phyloP scores from a whole-genome alignment of 2,113 vertebrate genomes.

The Tenrec ecaudatus region DNA sequence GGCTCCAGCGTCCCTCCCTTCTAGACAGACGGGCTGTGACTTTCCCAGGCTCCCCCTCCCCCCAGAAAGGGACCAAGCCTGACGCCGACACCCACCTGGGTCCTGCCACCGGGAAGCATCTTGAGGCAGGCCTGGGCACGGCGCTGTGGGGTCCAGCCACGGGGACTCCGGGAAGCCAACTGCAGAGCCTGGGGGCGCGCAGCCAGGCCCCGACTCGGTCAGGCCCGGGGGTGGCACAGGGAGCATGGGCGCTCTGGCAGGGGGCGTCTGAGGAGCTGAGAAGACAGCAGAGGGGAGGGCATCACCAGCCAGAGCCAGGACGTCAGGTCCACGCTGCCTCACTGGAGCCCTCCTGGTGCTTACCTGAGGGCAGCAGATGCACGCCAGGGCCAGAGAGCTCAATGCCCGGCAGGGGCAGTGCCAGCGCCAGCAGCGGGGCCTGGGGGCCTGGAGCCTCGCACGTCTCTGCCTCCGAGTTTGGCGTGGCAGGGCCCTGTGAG shows the following conservation, averaged over 20 bases:
- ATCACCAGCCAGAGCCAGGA: too few species aligned
- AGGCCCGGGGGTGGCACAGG: constrained; percentile 82
- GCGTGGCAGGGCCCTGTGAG: constrained; percentile 88
- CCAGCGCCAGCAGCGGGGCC: constrained; percentile 86
- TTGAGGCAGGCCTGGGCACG: constrained; percentile 75
- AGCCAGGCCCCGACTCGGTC: constrained; percentile 72
- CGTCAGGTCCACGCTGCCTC: too few species aligned
- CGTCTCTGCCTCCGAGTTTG: constrained; percentile 92
- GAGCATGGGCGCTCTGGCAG: constrained; percentile 88
- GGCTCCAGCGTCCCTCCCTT: too few species aligned
- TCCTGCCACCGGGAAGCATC: constrained; percentile 74
- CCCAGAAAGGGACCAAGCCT: too few species aligned
- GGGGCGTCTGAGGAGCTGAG: constrained; percentile 89
- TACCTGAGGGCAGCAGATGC: constrained; percentile 96
- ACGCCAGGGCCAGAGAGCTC: constrained; percentile 85
- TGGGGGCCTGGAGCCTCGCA: constrained; percentile 84
- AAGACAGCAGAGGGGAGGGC: background rate
- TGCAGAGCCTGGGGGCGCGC: constrained; percentile 51
- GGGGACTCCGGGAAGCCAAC: constrained; percentile 84
- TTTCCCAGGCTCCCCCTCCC: too few species aligned
- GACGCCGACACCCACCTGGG: constrained; percentile 81
- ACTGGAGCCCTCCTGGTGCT: constrained; percentile 28
- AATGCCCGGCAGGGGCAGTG: constrained; percentile 88
- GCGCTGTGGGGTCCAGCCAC: constrained; percentile 82
- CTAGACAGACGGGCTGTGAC: too few species aligned